Percentiles rank a stretch among this genome's conserved stretches.
Evolutionary conservation across 2,113 vertebrate species (phyloP).

Genomic region (Mola mola): DNA sequence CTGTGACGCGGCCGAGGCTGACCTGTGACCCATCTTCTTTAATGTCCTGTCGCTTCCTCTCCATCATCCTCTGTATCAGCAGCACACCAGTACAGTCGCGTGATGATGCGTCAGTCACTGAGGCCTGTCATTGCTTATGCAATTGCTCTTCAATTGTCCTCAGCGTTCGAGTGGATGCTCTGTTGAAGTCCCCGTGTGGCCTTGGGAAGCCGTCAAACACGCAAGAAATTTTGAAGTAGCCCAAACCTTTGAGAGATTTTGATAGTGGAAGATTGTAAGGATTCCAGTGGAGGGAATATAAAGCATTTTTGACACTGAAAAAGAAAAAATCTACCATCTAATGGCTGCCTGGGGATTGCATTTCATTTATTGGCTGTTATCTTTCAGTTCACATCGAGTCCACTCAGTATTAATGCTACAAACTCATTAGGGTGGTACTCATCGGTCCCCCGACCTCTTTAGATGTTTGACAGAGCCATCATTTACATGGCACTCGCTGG

Average conservation of each 20-base stretch:
- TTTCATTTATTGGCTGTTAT: too few relatives aligned
- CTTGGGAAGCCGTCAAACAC: slow-evolving; percentile 31
- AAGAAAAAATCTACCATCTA: too few relatives aligned
- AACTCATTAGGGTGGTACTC: too few relatives aligned
- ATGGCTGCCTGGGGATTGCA: too few relatives aligned
- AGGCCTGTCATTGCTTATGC: slow-evolving; percentile 55
- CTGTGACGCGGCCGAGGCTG: slow-evolving; percentile 21
- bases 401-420: too few relatives aligned
- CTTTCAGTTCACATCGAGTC: too few relatives aligned
- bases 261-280: too few relatives aligned
- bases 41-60: slow-evolving; percentile 35
- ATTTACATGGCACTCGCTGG: too few relatives aligned
- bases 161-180: slow-evolving; percentile 11
- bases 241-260: background rate
- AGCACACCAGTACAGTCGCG: slow-evolving; percentile 51
- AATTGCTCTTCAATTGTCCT: slow-evolving; percentile 48
- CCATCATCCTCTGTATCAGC: slow-evolving; percentile 56
- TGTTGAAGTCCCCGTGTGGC: slow-evolving; percentile 9
- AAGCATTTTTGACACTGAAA: too few relatives aligned
- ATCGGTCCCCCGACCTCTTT: too few relatives aligned
- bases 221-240: slow-evolving; percentile 5
- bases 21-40: slow-evolving; percentile 41
- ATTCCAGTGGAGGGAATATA: too few relatives aligned
- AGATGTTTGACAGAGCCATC: too few relatives aligned
- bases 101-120: slow-evolving; percentile 50